These are phyloP conservation scores for Eulithis testata DNA, from an alignment of 2,888 invertebrate genomes.

Conservation along the genomic window DNA sequence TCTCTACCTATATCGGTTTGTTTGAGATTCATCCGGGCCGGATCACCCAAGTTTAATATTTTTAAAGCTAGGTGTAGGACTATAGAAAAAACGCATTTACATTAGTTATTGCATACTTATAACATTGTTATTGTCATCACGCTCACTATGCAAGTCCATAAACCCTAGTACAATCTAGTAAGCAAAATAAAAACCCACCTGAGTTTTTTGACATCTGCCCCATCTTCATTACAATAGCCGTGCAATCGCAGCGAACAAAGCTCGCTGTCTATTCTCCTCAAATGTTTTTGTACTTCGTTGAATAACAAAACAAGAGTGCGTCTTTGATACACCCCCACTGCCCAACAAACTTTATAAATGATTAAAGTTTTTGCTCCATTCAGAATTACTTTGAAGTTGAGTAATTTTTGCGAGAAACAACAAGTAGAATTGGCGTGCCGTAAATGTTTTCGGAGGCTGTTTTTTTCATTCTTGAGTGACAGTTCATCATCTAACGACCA, in stretches of 20 bases:
- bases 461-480: not conserved
- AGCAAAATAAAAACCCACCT: conserved; percentile 1
- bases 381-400: conserved; percentile 58
- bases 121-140: too few species aligned
- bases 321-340: conserved; percentile 47
- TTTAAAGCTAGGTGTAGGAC: too few species aligned
- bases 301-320: conserved; percentile 32
- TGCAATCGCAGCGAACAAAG: conserved; percentile 12
- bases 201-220: conserved; percentile 7
- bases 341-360: conserved; percentile 61
- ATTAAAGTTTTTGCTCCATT: conserved; percentile 59
- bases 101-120: too few species aligned
- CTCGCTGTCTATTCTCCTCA: conserved; percentile 6
- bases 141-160: too few species aligned
- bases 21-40: too few species aligned
- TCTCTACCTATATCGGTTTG: too few species aligned
- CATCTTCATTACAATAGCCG: conserved; percentile 10
- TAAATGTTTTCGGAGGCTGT: not conserved
- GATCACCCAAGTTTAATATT: too few species aligned
- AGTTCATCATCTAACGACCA: too few species aligned
- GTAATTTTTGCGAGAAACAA: conserved; percentile 51
- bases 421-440: conserved; percentile 9
- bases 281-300: conserved; percentile 30
- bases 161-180: not conserved
- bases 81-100: too few species aligned